Base-by-base conservation (phyloP, 2,888 invertebrate genomes). In the Cephus spinipes region DNA sequence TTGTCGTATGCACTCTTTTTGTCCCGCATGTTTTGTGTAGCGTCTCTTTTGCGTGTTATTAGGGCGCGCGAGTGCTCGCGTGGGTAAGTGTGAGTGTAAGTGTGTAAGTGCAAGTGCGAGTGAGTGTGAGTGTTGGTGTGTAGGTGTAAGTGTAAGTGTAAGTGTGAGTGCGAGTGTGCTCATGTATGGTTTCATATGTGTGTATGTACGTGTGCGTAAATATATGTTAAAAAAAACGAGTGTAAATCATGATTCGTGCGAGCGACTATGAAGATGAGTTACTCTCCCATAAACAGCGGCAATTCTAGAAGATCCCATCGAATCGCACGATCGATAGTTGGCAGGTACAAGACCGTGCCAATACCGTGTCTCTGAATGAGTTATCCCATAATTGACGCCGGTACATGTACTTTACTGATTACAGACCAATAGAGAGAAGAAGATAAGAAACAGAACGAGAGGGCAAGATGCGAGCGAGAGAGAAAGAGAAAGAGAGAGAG, bases 41-140 rank as follows among this genome's bases (percentile, higher is more conserved):
- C 77, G 55, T 80, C 74, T 79, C 77, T 68, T 76, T 31, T 77
- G 33, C 77, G 69, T 73, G 74, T 79, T 74, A 73, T 76, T 76
- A 83, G 83, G 83, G 83, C 85, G 85, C 83, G 85, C 83, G 35
- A 35, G 1, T 35, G 12, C 35, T 35, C 35, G 12, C 35, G 35
- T 12, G 84, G 85, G 82, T 74, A 84, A 82, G 80, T 83, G 80
- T 82, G 85, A 85, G 80, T 83, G 84, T 86, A 82, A 87, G 85
- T 83, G 87, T 78, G 73, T 33, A 11, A 3, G 33, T n/a, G 34
- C 12, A 82, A 87, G 85, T 83, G 87, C 55, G 30, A 32, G 75
- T 78, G 80, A 33, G 33, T 79, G 55, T 76, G 80, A 77, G 81
- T 79, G 80, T 81, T 31, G 31, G 31, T 31, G 1, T 31, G 31